Base-by-base conservation (phyloP, 1,140 invertebrate genomes). In the Geopemphigus sp. region DNA sequence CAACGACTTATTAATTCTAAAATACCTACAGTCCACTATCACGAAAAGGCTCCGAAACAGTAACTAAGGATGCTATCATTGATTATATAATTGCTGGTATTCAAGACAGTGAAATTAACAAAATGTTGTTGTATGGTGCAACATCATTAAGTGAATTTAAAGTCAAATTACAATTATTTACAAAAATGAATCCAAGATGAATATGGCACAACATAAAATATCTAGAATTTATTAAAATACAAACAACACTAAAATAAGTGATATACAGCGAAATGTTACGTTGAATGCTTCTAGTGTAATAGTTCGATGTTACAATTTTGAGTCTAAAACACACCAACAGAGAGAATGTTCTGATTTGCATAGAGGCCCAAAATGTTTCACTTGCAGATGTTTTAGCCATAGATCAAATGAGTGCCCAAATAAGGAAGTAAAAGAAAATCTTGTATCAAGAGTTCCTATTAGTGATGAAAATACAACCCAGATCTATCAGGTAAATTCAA, bases 81-180 rank as follows among this genome's bases (percentile, higher is more conserved):
- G n/a, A n/a, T n/a, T n/a, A n/a, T n/a, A n/a, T n/a, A n/a, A n/a
- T n/a, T n/a, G n/a, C n/a, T n/a, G n/a, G n/a, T n/a, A 56, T 56
- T 56, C 54, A 56, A n/a, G 54, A 56, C 22, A 56, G 54, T 56
- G 8, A 56, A 56, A 8, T 56, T 3, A 56, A 56, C 3, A 56
- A 56, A n/a, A 0, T n/a, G 19, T 22, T 56, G 5, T n/a, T 56
- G 19, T 56, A 56, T 56, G 54, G 54, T 6, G 54, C n/a, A n/a
- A 56, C n/a, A 56, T n/a, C n/a, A 56, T n/a, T 56, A 56, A 56
- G n/a, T 19, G 6, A 56, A 56, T 56, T 56, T 56, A 56, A 56
- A n/a, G n/a, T n/a, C n/a, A n/a, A n/a, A n/a, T n/a, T n/a, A n/a
- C n/a, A n/a, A n/a, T n/a, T n/a, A n/a, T n/a, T 8, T 56, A 56